Base-by-base conservation (phyloP, 64 coral and sea anemone species). In the Porites australiensis region DNA sequence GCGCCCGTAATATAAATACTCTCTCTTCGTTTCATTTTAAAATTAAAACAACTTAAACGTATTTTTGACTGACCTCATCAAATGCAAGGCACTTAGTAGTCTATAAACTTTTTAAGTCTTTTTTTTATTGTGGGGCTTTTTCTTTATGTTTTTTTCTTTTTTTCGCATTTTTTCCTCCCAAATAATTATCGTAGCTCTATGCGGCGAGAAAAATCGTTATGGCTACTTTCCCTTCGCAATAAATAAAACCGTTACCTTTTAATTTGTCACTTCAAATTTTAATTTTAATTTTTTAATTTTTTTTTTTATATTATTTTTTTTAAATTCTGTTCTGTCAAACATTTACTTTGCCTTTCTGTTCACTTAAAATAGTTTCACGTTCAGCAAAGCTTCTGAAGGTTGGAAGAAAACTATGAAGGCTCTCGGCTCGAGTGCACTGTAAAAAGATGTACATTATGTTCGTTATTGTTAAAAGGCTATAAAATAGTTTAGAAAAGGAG, bases 1-100 rank as follows among this genome's bases (percentile, higher is more conserved):
- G 6, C 23, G 20, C 6, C 16, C 23, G 45, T 44, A 7, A 81
- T 62, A 64, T 67, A 84, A 68, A 66, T 65, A 76, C n/a, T 43
- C 58, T 84, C 61, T 50, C 11, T 68, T 48, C 69, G 6, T 51
- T 5, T 14, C 51, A 44, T 48, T 64, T 47, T 19, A 64, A 62
- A 82, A 64, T 19, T 64, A 37, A 27, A 62, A 64, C 51, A 20
- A 80, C 37, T 64, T 44, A 15, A n/a, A 61, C 13, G 10, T 8
- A 8, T 68, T 11, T 83, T 50, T 4, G 15, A 2, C 65, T 45
- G 19, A 69, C 63, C 81, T 84, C 62, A 65, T 51, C 46, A 84
- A 84, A 84, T 63, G 61, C 18, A 64, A 84, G 81, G 81, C 69
- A 68, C 49, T 63, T 23, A 47, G 5, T 82, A 65, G 16, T 64